These are phyloP conservation scores for Nematostella vectensis DNA, from an alignment of 92 coral and sea anemone species.

Conservation along the genomic window DNA sequence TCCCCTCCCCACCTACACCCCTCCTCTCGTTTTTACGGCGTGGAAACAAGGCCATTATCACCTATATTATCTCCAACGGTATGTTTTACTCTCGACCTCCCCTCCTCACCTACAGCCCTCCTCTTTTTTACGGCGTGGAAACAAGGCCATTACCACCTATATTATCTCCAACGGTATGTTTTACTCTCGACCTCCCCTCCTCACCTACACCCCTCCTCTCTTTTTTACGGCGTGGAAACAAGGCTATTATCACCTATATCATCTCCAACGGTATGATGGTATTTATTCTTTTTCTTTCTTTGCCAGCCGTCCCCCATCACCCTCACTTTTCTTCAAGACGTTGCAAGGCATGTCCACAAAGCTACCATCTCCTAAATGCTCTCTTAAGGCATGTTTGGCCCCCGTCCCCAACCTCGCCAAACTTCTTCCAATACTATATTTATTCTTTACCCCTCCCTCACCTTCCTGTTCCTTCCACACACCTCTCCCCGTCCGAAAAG, in stretches of 20 bases:
- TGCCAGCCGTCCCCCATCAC: too few species aligned
- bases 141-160: constrained; percentile 68
- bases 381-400: constrained; percentile 80
- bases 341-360: constrained; percentile 78
- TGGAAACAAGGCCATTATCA: constrained; percentile 69
- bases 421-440: too few species aligned
- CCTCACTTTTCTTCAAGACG: constrained; percentile 91
- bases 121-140: constrained; percentile 39
- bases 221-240: constrained; percentile 78
- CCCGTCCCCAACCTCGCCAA: too few species aligned
- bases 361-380: constrained; percentile 79
- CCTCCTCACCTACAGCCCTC: not conserved
- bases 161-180: constrained; percentile 93
- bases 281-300: too few species aligned
- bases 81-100: constrained; percentile 3
- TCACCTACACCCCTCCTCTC: too few species aligned
- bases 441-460: too few species aligned
- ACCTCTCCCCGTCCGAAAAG: constrained; percentile 84
- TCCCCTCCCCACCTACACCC: too few species aligned
- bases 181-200: too few species aligned
- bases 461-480: too few species aligned
- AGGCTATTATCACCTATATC: constrained; percentile 73
- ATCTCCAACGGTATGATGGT: constrained; percentile 93
- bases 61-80: constrained; percentile 92
- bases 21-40: constrained; percentile 89